Evolutionary conservation across 2,113 vertebrate genomes (phyloP), one percentile per base, ranked within the genome.

Genomic region (Spilogale gracilis): DNA sequence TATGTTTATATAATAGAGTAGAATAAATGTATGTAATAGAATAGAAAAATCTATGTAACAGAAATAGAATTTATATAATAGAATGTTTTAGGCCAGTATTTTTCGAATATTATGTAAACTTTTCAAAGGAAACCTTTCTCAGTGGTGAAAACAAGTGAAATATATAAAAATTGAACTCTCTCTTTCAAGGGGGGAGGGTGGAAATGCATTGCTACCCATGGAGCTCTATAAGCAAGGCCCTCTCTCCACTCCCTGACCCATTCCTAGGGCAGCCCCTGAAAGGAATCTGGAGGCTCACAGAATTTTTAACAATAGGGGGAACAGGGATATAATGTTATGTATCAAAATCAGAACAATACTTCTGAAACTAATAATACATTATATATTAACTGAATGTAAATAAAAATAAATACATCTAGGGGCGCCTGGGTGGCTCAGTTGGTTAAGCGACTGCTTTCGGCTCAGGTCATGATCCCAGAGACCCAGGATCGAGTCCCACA

Each of bases 261-360:
- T 11, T 38, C 27, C 14, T 30, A 74, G n/a, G 45, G 43, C 63
- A 65, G n/a, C 6, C 5, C 0, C 58, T 43, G 5, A 56, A 83
- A 67, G 48, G 23, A n/a, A 32, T 67, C 43, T 71, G 25, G 7
- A 93, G 92, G 67, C 48, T 88, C 45, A 8, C 27, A 85, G 67
- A 52, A 56, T 82, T 82, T 85, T 82, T 89, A 67, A 92, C 30
- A 60, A 52, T 45, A 1, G 50, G 87, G 63, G 43, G 23, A 84
- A 83, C 43, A 27, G 32, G 21, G 71, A 71, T 14, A 52, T 43
- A 80, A 67, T 18, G n/a, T 21, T 45, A 30, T 32, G 1, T 83
- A 48, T 87, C 71, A 78, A 94, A 91, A 79, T 88, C n/a, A 88
- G n/a, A 95, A 87, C 76, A 58, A 65, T 32, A 32, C 30, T 30